Percentiles rank a stretch among this genome's conserved stretches.
Evolutionary conservation across 2,888 invertebrate genomes (phyloP).

Genomic region (Oxyteleia sp.): DNA sequence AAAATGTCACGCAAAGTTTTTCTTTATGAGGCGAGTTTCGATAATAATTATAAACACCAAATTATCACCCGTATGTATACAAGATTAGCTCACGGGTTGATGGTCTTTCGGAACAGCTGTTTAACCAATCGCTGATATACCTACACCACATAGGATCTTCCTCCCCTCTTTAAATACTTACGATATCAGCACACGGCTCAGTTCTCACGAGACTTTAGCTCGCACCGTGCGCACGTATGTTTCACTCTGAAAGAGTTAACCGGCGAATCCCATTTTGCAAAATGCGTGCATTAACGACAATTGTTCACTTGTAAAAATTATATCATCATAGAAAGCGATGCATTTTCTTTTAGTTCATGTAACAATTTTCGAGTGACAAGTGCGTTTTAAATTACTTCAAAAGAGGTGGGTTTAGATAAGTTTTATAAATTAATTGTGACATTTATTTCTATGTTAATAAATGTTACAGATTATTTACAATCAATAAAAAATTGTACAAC

Average conservation of each 20-base stretch:
- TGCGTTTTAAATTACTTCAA: neutral
- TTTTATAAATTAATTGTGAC: too few relatives aligned
- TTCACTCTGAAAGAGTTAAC: constrained; percentile 19
- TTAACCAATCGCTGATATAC: constrained; percentile 62
- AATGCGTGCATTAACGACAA: neutral
- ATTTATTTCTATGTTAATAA: too few relatives aligned
- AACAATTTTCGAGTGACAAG: constrained; percentile 12
- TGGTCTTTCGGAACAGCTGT: constrained; percentile 62
- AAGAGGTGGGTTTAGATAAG: too few relatives aligned
- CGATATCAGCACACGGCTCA: constrained; percentile 61
- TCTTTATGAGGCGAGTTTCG: too few relatives aligned
- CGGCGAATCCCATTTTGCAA: constrained; percentile 36
- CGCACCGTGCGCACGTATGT: constrained; percentile 34
- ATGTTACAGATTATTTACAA: too few relatives aligned
- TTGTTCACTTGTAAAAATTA: neutral
- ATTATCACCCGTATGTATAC: too few relatives aligned
- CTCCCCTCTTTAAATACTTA: constrained; percentile 55
- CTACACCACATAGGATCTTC: constrained; percentile 46
- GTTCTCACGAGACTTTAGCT: constrained; percentile 65
- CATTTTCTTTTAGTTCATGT: constrained; percentile 1
- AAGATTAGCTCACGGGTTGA: too few relatives aligned
- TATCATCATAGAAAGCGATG: neutral
- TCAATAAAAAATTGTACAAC: too few relatives aligned
- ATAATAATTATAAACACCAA: too few relatives aligned
- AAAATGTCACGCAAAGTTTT: too few relatives aligned